Percentiles rank a stretch among this genome's conserved stretches.
Conservation (phyloP, 2,113 vertebrate species). For the Coryphaenoides rupestris region DNA sequence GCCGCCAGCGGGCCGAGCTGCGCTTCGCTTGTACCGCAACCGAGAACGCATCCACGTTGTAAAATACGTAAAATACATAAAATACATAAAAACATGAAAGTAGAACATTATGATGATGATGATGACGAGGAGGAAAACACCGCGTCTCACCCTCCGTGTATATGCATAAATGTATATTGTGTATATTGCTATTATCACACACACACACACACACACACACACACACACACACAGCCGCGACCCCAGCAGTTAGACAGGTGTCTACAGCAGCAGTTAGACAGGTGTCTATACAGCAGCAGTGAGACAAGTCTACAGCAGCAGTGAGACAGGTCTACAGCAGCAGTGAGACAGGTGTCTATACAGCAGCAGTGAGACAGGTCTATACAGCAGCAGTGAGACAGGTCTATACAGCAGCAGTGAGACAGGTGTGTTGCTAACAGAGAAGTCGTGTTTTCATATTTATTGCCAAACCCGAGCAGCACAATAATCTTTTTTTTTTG, state of each 20-base stretch:
- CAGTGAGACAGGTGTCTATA: conserved; percentile 45
- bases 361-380: conserved; percentile 58
- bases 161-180: conserved; percentile 70
- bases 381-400: conserved; percentile 40
- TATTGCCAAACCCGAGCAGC: conserved; percentile 65
- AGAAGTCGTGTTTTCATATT: conserved; percentile 51
- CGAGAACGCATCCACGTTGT: conserved; percentile 25
- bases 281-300: too few relatives aligned
- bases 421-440: conserved; percentile 48
- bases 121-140: neutral
- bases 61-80: conserved; percentile 24
- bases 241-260: conserved; percentile 42
- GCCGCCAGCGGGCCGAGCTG: conserved; percentile 54
- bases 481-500: conserved; percentile 53
- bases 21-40: conserved; percentile 47
- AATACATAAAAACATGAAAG: too few relatives aligned
- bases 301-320: conserved; percentile 51
- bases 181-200: conserved; percentile 63
- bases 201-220: neutral
- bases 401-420: conserved; percentile 56
- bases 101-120: too few relatives aligned
- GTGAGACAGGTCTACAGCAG: too few relatives aligned
- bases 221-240: neutral
- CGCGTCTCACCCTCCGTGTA: conserved; percentile 39
- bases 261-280: conserved; percentile 57